Base-by-base conservation (phyloP, 1,140 invertebrate species). In the Coenobita brevimanus region DNA sequence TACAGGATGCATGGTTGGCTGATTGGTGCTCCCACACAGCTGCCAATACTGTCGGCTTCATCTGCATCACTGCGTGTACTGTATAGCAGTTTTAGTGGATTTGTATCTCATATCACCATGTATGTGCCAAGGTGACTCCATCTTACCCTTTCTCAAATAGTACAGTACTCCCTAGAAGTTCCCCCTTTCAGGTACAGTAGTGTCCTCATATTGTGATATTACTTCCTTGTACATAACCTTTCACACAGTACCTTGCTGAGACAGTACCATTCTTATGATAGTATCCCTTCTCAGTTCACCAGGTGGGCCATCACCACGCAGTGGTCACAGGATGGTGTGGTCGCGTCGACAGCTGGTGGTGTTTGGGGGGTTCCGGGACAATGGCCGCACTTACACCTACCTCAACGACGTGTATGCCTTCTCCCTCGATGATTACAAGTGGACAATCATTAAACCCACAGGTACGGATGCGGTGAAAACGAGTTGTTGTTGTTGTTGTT, bases 321-420 rank as follows among this genome's bases (percentile, higher is more conserved):
- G 73, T 76, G 73, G 73, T 17, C 73, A 76, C 41, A 38, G 73
- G 38, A 76, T 76, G 73, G 36, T 46, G 27, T 38, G 21, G 41
- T 46, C 24, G 27, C 96, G 96, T 15, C 97, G 97, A 94, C 93
- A 94, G 91, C 90, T 94, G 83, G 94, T 94, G 94, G 91, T 98
- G 46, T 98, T 98, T 94, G 97, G 97, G 30, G 98, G 98, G 6
- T 96, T 0, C 97, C 96, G 92, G 96, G 96, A 3, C 95, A 96
- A 0, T 96, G 98, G 91, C 95, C 96, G 43, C 97, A 98, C 92
- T 98, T 98, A 92, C 96, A 98, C 92, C 97, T 76, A 99, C 92
- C 98, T 97, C 92, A 96, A 95, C 92, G 97, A 99, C 92, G 93
- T 99, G 0, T 99, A 97, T 97, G 94, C 97, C n/a, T 97, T 95